Percentiles rank a stretch among this genome's conserved stretches.
Conservation (phyloP, 2,888 invertebrate species). For the Tenthredo distinguenda region DNA sequence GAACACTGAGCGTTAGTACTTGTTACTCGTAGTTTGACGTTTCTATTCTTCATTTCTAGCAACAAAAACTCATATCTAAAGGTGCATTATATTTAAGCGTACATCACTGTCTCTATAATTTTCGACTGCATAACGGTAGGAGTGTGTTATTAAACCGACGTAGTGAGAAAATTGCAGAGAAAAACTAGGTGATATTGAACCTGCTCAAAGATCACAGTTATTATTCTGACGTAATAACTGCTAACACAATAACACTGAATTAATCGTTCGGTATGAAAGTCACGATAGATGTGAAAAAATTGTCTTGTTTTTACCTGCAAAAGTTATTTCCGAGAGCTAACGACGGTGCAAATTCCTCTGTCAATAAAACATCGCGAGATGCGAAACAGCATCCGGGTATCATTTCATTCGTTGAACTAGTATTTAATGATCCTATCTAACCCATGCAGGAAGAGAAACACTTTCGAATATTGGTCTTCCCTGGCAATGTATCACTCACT, state of each 20-base stretch:
- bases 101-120: neutral
- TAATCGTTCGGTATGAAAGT: neutral
- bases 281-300: neutral
- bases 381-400: neutral
- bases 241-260: neutral
- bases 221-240: neutral
- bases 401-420: neutral
- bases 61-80: neutral
- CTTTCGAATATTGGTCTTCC: neutral
- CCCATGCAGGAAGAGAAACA: neutral
- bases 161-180: neutral
- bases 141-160: neutral
- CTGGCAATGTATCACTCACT: neutral
- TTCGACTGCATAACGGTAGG: neutral
- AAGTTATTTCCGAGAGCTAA: neutral
- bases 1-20: neutral
- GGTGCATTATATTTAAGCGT: neutral
- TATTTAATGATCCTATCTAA: neutral
- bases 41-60: neutral
- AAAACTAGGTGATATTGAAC: conserved; percentile 20
- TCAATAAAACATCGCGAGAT: neutral
- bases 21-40: neutral
- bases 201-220: neutral
- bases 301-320: neutral
- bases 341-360: neutral